A percentile compares a stretch with the other conserved stretches of the same genome.
Evolutionary conservation across 2,797 vertebrate genomes (phyloP).

Genomic region (Eulemur mongoz): DNA sequence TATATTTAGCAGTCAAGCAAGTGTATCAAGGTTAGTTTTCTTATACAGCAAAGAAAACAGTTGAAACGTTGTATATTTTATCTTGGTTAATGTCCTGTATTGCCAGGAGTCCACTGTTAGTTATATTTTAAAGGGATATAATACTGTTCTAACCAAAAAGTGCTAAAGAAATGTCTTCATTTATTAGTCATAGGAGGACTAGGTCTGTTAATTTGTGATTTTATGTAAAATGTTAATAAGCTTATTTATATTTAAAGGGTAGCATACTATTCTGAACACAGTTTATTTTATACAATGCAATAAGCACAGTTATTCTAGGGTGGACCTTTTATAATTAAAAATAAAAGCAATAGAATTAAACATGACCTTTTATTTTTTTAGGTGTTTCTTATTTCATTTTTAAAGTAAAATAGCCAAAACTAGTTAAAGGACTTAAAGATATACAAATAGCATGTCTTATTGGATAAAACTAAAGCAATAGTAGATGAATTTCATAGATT

Average conservation of each 20-base stretch:
- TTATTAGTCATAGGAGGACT: background rate
- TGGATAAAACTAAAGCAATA: background rate
- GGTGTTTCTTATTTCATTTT: slow-evolving; percentile 23
- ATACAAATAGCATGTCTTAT: background rate
- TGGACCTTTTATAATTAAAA: background rate
- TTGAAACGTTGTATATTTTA: background rate
- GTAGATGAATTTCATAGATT: background rate
- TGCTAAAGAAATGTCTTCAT: background rate
- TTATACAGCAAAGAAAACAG: background rate
- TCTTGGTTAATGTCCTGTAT: background rate
- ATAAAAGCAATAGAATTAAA: background rate
- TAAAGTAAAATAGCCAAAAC: slow-evolving; percentile 3
- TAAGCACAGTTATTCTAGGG: background rate
- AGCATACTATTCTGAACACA: background rate
- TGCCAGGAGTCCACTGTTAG: background rate
- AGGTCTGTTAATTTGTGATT: background rate
- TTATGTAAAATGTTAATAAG: background rate
- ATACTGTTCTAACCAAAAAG: background rate
- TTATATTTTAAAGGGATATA: background rate
- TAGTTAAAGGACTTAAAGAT: background rate
- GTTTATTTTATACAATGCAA: background rate
- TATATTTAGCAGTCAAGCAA: background rate
- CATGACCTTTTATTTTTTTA: background rate
- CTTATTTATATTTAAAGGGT: background rate
- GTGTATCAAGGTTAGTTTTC: background rate